Base-by-base conservation (phyloP, 2,113 vertebrate genomes). In the Tympanuchus pallidicinctus region DNA sequence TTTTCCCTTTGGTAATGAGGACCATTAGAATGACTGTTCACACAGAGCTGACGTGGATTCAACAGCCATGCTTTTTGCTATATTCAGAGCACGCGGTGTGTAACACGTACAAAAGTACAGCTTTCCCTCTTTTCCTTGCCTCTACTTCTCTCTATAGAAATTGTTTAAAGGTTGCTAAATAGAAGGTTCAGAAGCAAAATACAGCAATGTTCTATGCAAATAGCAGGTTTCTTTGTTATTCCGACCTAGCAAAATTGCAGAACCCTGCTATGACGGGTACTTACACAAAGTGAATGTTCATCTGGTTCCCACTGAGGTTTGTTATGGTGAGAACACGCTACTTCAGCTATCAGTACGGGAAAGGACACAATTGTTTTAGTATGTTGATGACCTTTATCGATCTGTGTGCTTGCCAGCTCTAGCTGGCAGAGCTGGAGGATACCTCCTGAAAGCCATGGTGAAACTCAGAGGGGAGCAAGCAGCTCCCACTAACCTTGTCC, bases 211-310 rank as follows among this genome's bases (percentile, higher is more conserved):
- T 94, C 95, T 93, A 93, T 94, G 93, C 88, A 95, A 96, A 94
- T 92, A 86, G 70, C 69, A 89, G 52, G 82, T 70, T 94, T 95
- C 95, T 95, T 48, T 32, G 2, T 96, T 92, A 76, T 88, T 92
- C 88, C 82, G 91, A 87, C 83, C 88, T 78, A 89, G 91, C 77
- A 93, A 97, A 97, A 97, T 90, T 93, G 95, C 88, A 71, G 88
- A 93, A 77, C 72, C 56, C 80, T 0, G 5, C 88, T 83, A 65
- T 76, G 80, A 4, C 24, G 57, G 64, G 76, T 95, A 61, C 93
- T 96, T 94, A 88, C 88, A 86, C 69, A 88, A 83, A 0, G 4
- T 86, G 90, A 94, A 88, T 88, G 77, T 80, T 88, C 72, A 74
- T 88, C 82, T 30, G 24, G 56, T 90, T 94, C 86, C 90, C 90